phyloP scores from a whole-genome alignment of 1,140 invertebrate genomes.

The Zaprionus africanus region DNA sequence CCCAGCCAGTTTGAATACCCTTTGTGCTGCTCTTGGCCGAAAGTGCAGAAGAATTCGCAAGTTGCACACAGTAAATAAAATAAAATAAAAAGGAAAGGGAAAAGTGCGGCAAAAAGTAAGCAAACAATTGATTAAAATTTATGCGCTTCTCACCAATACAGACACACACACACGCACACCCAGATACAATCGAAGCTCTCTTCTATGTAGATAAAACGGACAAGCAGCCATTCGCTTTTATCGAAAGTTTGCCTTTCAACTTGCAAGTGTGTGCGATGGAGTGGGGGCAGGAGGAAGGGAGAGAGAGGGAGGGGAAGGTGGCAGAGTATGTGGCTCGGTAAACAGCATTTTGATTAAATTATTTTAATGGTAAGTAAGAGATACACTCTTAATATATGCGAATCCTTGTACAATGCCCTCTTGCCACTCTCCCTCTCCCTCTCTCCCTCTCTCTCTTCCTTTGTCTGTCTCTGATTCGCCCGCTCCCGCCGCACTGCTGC shows the following conservation, averaged over 20 bases:
- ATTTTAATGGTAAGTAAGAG: constrained; percentile 75
- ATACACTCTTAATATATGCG: constrained; percentile 71
- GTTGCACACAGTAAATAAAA: constrained; percentile 68
- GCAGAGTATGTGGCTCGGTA: constrained; percentile 25
- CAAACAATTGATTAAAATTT: constrained; percentile 80
- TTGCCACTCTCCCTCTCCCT: constrained; percentile 16
- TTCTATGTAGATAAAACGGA: constrained; percentile 63
- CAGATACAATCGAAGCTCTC: constrained; percentile 23
- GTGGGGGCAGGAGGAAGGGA: constrained; percentile 5
- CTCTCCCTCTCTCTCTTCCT: background rate
- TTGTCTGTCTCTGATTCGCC: background rate
- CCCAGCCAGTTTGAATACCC: constrained; percentile 33
- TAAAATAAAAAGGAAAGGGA: constrained; percentile 37
- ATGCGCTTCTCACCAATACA: constrained; percentile 48
- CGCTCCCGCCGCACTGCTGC: constrained; percentile 28
- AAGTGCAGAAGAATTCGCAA: constrained; percentile 66
- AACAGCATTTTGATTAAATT: constrained; percentile 81
- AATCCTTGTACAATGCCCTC: constrained; percentile 19
- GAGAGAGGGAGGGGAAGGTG: background rate
- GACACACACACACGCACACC: constrained; percentile 18
- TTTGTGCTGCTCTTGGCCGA: constrained; percentile 11
- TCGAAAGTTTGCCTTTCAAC: constrained; percentile 60
- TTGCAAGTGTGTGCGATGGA: constrained; percentile 14
- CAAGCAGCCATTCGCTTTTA: constrained; percentile 50
- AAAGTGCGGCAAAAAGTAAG: constrained; percentile 75